These are phyloP conservation scores for Drosophila biarmipes DNA, from an alignment of 1,140 invertebrate species.

Conservation along the genomic window DNA sequence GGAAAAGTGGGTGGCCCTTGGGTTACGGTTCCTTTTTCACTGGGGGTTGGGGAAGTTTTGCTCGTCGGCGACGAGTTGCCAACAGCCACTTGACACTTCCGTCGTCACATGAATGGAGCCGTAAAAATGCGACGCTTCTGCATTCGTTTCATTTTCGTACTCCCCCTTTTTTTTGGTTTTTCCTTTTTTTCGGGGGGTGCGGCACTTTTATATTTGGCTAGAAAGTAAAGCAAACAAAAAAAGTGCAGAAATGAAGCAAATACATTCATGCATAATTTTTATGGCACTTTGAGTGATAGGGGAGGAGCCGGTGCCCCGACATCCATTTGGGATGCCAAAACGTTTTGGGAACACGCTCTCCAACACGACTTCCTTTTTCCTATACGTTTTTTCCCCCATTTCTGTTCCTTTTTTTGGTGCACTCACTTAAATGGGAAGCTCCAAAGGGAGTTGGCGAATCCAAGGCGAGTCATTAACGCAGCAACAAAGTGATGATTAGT, in stretches of 20 bases:
- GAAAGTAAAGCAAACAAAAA: slow-evolving; percentile 21
- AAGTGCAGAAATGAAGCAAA: slow-evolving; percentile 64
- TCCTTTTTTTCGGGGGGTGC: slow-evolving; percentile 45
- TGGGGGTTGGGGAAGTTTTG: slow-evolving; percentile 39
- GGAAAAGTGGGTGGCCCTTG: slow-evolving; percentile 23
- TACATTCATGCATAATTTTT: slow-evolving; percentile 82
- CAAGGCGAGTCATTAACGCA: slow-evolving; percentile 71
- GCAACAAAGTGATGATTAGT: slow-evolving; percentile 79
- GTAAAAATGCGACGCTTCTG: slow-evolving; percentile 81
- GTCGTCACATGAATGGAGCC: slow-evolving; percentile 82
- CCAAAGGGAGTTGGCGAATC: slow-evolving; percentile 27
- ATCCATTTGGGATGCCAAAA: slow-evolving; percentile 77
- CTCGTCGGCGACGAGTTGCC: slow-evolving; percentile 78
- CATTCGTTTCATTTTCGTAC: slow-evolving; percentile 53
- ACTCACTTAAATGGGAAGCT: slow-evolving; percentile 58
- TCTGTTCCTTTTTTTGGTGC: slow-evolving; percentile 12
- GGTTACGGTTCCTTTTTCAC: not conserved
- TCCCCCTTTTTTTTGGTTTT: slow-evolving; percentile 22
- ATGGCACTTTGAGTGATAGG: slow-evolving; percentile 65
- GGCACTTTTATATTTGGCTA: slow-evolving; percentile 77
- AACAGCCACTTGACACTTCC: slow-evolving; percentile 83
- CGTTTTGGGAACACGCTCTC: slow-evolving; percentile 73
- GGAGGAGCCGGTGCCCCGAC: slow-evolving; percentile 27
- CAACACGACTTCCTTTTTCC: slow-evolving; percentile 1
- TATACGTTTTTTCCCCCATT: not conserved